Conservation (phyloP, 1,140 invertebrate genomes). For the Muscidifurax raptorellus region DNA sequence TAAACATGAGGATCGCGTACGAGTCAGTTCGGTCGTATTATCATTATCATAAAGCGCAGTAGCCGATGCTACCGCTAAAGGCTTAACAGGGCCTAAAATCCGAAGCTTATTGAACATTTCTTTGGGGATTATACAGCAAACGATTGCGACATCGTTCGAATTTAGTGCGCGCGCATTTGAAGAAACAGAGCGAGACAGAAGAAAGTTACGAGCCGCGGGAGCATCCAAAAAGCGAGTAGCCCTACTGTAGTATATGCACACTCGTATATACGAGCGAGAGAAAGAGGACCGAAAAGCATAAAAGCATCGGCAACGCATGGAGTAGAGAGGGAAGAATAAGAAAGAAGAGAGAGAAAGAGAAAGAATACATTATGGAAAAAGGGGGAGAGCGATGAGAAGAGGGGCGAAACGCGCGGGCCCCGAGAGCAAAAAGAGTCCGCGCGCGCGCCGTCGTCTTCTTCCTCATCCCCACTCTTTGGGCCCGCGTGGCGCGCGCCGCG, state of each 20-base stretch:
- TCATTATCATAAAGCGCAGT: neutral
- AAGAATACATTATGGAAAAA: slow-evolving; percentile 55
- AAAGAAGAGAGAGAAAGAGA: slow-evolving; percentile 52
- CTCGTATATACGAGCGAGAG: slow-evolving; percentile 20
- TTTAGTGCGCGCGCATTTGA: neutral
- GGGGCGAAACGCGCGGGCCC: neutral
- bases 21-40: neutral
- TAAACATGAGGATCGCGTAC: neutral
- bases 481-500: slow-evolving; percentile 46
- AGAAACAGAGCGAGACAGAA: slow-evolving; percentile 1
- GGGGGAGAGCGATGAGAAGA: slow-evolving; percentile 18
- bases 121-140: neutral
- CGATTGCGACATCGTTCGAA: neutral
- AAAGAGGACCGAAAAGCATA: slow-evolving; percentile 46
- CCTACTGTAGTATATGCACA: neutral
- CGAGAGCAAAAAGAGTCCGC: slow-evolving; percentile 26
- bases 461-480: slow-evolving; percentile 35
- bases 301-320: slow-evolving; percentile 24
- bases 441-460: slow-evolving; percentile 26
- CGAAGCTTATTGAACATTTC: neutral
- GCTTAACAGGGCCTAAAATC: neutral
- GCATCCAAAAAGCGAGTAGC: slow-evolving; percentile 8
- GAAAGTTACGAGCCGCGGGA: neutral
- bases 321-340: slow-evolving; percentile 27
- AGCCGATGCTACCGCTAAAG: neutral